These are phyloP conservation scores for Nibea albiflora DNA, from an alignment of 2,113 vertebrate genomes.

Conservation along the genomic window DNA sequence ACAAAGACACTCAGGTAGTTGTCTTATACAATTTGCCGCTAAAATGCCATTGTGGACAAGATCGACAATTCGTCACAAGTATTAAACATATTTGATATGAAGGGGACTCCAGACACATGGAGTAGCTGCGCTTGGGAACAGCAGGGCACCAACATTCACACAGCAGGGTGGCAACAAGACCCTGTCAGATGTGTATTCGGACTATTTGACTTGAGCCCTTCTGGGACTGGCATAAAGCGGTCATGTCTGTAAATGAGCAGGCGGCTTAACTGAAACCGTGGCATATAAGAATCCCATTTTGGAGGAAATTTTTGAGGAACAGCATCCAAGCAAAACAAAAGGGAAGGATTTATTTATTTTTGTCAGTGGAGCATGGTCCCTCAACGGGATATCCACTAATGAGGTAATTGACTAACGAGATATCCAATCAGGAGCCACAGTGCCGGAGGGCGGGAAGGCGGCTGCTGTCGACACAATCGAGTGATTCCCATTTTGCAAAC, in stretches of 20 bases:
- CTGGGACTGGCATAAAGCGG: conserved; percentile 55
- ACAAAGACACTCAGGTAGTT: not conserved
- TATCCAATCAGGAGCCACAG: conserved; percentile 72
- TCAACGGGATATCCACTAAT: conserved; percentile 59
- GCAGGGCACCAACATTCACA: conserved; percentile 19
- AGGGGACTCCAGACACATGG: conserved; percentile 18
- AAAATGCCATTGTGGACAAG: conserved; percentile 9
- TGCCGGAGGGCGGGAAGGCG: conserved; percentile 63
- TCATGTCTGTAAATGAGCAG: conserved; percentile 40
- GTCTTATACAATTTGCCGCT: conserved; percentile 7
- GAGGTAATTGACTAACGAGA: conserved; percentile 74
- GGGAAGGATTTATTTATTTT: conserved; percentile 46
- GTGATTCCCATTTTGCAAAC: conserved; percentile 52
- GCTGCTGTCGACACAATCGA: conserved; percentile 62
- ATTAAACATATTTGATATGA: conserved; percentile 23
- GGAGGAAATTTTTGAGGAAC: conserved; percentile 21
- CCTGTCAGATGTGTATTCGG: conserved; percentile 56
- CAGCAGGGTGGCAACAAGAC: conserved; percentile 35
- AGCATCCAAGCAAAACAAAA: conserved; percentile 32
- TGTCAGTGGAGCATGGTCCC: conserved; percentile 30
- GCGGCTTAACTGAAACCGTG: conserved; percentile 30
- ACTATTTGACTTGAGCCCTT: conserved; percentile 57
- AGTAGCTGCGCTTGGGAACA: conserved; percentile 27
- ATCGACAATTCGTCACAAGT: not conserved
- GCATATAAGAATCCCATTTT: conserved; percentile 35